Evolutionary conservation across 2,888 invertebrate genomes (phyloP).

Genomic region (Cryptophagus acutangulus): DNA sequence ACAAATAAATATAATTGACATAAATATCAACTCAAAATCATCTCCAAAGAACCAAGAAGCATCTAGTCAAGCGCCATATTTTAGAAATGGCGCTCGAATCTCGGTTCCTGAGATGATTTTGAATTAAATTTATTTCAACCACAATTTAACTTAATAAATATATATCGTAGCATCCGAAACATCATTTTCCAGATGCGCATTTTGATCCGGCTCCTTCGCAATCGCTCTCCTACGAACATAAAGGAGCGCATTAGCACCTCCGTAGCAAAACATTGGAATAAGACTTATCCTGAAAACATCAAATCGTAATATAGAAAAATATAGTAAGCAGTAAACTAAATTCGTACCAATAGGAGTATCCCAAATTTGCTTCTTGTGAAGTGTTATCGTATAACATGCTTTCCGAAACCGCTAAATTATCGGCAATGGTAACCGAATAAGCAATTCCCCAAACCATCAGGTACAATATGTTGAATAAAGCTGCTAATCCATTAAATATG

Average conservation of each 20-base stretch:
- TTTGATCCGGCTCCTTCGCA: slow-evolving; percentile 34
- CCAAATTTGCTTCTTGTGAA: slow-evolving; percentile 40
- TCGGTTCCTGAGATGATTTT: not conserved
- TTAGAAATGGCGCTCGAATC: not conserved
- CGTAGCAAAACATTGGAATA: slow-evolving; percentile 33
- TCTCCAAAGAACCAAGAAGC: too few relatives aligned
- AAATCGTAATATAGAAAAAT: slow-evolving; percentile 15
- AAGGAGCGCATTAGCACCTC: slow-evolving; percentile 39
- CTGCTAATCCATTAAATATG: slow-evolving; percentile 55
- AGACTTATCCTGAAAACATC: slow-evolving; percentile 38
- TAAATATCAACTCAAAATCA: too few relatives aligned
- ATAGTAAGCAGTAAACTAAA: slow-evolving; percentile 4
- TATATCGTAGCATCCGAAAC: slow-evolving; percentile 28
- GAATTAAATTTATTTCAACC: slow-evolving; percentile 4
- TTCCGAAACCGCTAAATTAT: slow-evolving; percentile 45
- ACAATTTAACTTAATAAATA: too few relatives aligned
- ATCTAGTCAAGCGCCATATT: too few relatives aligned
- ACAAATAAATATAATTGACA: not conserved
- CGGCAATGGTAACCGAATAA: slow-evolving; percentile 36
- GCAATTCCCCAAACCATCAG: slow-evolving; percentile 46
- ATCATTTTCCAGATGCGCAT: slow-evolving; percentile 27
- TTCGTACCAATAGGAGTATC: slow-evolving; percentile 49
- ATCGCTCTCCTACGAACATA: slow-evolving; percentile 40
- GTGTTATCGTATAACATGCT: slow-evolving; percentile 39
- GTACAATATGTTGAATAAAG: slow-evolving; percentile 34